Percentiles rank a stretch among this genome's conserved stretches.
Evolutionary conservation across 1,140 invertebrate genomes (phyloP).

Genomic region (Sitophilus oryzae): DNA sequence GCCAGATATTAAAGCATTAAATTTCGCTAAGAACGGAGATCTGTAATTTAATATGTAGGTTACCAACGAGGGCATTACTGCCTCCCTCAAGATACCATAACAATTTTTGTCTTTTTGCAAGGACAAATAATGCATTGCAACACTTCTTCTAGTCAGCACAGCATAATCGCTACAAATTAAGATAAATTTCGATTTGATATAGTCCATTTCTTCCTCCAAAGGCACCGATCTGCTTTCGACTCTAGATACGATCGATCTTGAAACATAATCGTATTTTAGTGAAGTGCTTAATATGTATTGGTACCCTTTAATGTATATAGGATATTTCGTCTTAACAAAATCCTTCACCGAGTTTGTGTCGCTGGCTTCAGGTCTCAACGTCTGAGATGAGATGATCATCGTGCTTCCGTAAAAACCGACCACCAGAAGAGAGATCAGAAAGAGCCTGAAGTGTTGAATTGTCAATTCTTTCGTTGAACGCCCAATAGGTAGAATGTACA

Average conservation of each 20-base stretch:
- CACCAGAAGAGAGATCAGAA: constrained; percentile 11
- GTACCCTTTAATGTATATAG: not conserved
- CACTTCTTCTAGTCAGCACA: constrained; percentile 8
- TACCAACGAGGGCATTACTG: constrained; percentile 14
- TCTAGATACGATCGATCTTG: no score
- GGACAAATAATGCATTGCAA: not conserved
- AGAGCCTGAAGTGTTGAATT: constrained; percentile 1
- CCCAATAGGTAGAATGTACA: no score
- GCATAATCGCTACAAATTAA: constrained; percentile 1
- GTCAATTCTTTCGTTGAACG: not conserved
- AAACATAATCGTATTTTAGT: not conserved
- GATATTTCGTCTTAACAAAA: constrained; percentile 3
- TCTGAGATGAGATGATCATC: constrained; percentile 1
- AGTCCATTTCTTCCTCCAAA: not conserved
- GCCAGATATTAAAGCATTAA: not conserved
- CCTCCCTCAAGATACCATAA: constrained; percentile 4
- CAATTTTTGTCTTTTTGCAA: not conserved
- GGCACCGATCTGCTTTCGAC: no score
- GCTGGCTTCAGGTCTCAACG: not conserved
- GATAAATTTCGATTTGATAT: not conserved
- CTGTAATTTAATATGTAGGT: constrained; percentile 10
- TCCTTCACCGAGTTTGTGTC: constrained; percentile 5
- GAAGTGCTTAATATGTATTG: not conserved
- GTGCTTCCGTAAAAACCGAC: constrained; percentile 8
- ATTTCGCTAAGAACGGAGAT: not conserved